phyloP scores from a whole-genome alignment of 2,888 invertebrate genomes.

The Pemphredon lugubris region DNA sequence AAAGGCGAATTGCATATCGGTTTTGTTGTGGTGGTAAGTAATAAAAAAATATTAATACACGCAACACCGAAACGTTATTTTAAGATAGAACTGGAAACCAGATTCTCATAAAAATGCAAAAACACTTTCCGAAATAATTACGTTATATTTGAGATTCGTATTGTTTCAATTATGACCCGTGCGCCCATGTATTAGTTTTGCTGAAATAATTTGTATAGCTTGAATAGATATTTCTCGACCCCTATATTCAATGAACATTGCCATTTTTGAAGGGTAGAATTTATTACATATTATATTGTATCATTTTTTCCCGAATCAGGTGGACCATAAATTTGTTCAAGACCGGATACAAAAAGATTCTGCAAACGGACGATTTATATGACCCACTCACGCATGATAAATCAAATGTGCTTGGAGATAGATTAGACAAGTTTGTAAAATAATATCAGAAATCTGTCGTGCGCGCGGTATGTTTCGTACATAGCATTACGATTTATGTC shows the following conservation, averaged over 20 bases:
- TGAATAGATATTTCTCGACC: too few relatives aligned
- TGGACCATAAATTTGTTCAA: slow-evolving; percentile 91
- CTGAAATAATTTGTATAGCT: too few relatives aligned
- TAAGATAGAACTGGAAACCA: too few relatives aligned
- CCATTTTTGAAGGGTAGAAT: too few relatives aligned
- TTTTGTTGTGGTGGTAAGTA: slow-evolving; percentile 84
- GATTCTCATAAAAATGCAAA: too few relatives aligned
- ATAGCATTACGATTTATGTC: background rate
- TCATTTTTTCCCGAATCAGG: too few relatives aligned
- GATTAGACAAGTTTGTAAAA: slow-evolving; percentile 84
- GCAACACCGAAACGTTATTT: background rate
- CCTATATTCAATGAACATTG: too few relatives aligned
- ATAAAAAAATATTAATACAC: background rate
- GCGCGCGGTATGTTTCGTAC: background rate
- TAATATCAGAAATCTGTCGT: background rate
- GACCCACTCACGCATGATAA: slow-evolving; percentile 86
- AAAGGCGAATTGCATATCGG: slow-evolving; percentile 84
- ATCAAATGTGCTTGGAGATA: slow-evolving; percentile 86
- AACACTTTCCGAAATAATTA: too few relatives aligned
- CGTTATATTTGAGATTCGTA: too few relatives aligned
- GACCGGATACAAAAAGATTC: slow-evolving; percentile 87
- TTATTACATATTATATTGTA: too few relatives aligned
- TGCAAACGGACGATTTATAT: slow-evolving; percentile 89
- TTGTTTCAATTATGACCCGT: background rate
- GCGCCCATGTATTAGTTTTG: background rate